These are phyloP conservation scores for Lophura nycthemera DNA, from an alignment of 2,113 vertebrate species.

Conservation along the genomic window DNA sequence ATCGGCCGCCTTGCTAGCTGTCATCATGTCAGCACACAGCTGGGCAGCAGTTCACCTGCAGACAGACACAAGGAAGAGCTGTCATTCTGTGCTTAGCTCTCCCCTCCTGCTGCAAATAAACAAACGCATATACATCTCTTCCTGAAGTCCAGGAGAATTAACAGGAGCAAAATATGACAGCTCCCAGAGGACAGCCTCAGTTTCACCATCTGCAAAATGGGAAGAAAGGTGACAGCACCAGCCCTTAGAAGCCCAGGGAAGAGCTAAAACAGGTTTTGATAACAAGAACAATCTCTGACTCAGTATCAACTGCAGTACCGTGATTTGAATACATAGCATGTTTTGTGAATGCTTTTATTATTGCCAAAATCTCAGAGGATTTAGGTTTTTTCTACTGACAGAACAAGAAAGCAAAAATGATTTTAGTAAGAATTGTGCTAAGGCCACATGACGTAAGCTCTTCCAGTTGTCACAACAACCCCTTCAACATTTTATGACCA, in stretches of 20 bases:
- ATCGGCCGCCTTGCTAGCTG: constrained; percentile 80
- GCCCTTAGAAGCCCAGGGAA: not conserved
- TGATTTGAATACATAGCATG: not conserved
- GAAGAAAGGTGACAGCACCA: not conserved
- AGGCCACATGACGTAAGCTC: not conserved
- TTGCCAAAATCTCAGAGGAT: not conserved
- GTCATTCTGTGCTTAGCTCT: not conserved
- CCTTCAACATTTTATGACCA: not conserved
- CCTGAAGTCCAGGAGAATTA: not conserved
- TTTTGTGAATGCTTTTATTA: not conserved
- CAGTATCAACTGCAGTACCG: not conserved
- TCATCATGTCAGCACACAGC: constrained; percentile 92
- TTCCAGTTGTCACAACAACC: not conserved
- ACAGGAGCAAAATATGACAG: not conserved
- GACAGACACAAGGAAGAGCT: not conserved
- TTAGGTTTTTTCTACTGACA: not conserved
- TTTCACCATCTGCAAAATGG: not conserved
- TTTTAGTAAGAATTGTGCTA: not conserved
- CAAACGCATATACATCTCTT: accelerated
- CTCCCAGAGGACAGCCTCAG: not conserved
- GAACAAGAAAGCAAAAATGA: not conserved
- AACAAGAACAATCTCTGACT: not conserved
- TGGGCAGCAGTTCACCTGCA: constrained; percentile 75
- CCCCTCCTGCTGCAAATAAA: not conserved
- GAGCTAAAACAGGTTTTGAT: accelerated